These are phyloP conservation scores for Acronicta psi DNA, from an alignment of 2,888 invertebrate species.

Conservation along the genomic window DNA sequence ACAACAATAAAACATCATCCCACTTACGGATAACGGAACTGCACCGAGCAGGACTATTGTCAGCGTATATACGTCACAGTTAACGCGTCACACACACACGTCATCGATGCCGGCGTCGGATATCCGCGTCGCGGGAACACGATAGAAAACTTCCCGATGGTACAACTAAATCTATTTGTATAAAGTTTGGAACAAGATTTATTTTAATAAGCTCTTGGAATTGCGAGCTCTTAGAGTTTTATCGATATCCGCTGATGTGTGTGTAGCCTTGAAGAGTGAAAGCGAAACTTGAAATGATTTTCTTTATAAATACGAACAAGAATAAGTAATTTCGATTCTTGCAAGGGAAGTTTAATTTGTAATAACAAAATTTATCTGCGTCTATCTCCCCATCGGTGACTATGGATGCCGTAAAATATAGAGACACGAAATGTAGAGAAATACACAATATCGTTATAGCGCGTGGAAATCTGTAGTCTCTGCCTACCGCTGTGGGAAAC, in stretches of 20 bases:
- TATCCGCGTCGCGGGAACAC: conserved; percentile 20
- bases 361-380: not conserved
- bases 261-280: not conserved
- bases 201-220: conserved; percentile 27
- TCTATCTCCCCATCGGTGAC: no score
- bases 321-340: not conserved
- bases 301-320: conserved; percentile 16
- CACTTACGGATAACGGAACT: conserved; percentile 1
- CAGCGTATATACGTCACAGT: conserved; percentile 9
- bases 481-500: no score
- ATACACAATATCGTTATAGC: no score
- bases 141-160: conserved; percentile 22
- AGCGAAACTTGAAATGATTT: conserved; percentile 9
- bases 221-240: conserved; percentile 19
- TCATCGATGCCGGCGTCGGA: not conserved
- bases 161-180: conserved; percentile 35
- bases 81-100: conserved; percentile 12
- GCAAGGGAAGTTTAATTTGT: not conserved
- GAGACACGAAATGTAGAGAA: no score
- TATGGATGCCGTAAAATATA: no score
- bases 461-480: no score
- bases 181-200: conserved; percentile 26
- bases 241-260: conserved; percentile 20
- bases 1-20: conserved; percentile 5
- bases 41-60: conserved; percentile 16